These are phyloP conservation scores for Peromyscus californicus DNA, from an alignment of 2,113 vertebrate species.

Conservation along the genomic window DNA sequence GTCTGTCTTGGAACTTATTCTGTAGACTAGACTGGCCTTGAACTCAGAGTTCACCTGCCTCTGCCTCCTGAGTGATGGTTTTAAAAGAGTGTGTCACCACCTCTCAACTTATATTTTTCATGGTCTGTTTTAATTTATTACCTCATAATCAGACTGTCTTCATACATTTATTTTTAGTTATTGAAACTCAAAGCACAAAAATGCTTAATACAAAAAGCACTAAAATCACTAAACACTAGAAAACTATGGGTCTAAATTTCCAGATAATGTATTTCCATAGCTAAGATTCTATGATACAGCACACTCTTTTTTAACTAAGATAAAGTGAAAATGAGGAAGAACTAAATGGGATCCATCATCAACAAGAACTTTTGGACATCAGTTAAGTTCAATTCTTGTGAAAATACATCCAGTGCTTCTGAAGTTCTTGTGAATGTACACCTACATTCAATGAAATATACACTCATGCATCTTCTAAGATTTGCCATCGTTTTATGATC, in stretches of 20 bases:
- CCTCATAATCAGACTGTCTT: not conserved
- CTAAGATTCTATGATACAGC: not conserved
- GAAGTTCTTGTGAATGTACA: not conserved
- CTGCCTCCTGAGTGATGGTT: not conserved
- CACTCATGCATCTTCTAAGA: not conserved
- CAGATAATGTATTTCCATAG: not conserved
- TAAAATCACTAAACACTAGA: not conserved
- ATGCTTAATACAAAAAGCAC: not conserved
- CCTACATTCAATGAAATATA: not conserved
- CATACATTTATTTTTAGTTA: not conserved
- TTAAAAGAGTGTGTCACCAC: too few species aligned
- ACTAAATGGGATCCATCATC: not conserved
- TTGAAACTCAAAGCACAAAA: not conserved
- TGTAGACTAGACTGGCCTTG: not conserved
- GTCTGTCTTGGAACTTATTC: not conserved
- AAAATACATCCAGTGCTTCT: not conserved
- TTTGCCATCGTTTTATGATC: not conserved
- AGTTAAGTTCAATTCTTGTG: not conserved
- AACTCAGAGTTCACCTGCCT: not conserved
- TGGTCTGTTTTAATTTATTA: not conserved
- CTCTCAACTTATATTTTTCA: not conserved
- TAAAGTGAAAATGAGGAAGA: not conserved
- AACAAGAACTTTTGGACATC: not conserved
- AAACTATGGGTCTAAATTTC: not conserved
- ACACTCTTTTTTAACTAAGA: not conserved